Conservation (phyloP, 2,797 vertebrate genomes). For the Synaphobranchus kaupii region DNA sequence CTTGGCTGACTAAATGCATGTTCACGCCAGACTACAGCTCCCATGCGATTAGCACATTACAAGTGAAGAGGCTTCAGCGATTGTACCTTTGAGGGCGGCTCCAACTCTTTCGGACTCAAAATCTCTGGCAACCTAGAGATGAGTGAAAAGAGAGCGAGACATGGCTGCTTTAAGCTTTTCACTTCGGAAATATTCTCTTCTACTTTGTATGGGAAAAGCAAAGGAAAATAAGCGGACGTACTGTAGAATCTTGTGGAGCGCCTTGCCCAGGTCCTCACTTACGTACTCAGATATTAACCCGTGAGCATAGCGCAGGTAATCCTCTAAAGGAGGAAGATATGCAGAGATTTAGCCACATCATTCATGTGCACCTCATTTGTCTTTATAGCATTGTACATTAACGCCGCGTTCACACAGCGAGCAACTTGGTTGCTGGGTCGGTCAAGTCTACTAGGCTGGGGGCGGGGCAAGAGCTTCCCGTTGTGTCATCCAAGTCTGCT, state of each 20-base stretch:
- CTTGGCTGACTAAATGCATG: background rate
- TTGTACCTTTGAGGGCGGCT: conserved; percentile 86
- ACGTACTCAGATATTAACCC: conserved; percentile 94
- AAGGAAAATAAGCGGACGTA: conserved; percentile 65
- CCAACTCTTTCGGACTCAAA: conserved; percentile 69
- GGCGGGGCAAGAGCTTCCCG: too few relatives aligned
- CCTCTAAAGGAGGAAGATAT: conserved; percentile 70
- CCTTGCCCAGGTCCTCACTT: conserved; percentile 82
- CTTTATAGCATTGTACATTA: too few relatives aligned
- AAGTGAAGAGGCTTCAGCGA: background rate
- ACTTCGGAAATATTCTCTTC: background rate
- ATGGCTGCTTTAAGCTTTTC: background rate
- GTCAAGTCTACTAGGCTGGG: too few relatives aligned
- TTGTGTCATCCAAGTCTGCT: too few relatives aligned
- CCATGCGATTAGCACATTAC: background rate
- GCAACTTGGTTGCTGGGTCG: too few relatives aligned
- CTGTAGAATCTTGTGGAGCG: conserved; percentile 82
- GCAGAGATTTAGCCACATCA: background rate
- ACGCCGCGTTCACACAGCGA: too few relatives aligned
- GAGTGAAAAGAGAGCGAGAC: conserved; percentile 45
- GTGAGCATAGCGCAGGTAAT: conserved; percentile 89
- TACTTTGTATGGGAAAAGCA: background rate
- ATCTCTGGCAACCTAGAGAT: conserved; percentile 82
- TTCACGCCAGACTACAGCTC: background rate
- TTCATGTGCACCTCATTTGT: background rate